Evolutionary conservation across 30 jellyfish, hydroid and myxozoan genomes (phyloP).

Genomic region (Rhopilema esculentum): DNA sequence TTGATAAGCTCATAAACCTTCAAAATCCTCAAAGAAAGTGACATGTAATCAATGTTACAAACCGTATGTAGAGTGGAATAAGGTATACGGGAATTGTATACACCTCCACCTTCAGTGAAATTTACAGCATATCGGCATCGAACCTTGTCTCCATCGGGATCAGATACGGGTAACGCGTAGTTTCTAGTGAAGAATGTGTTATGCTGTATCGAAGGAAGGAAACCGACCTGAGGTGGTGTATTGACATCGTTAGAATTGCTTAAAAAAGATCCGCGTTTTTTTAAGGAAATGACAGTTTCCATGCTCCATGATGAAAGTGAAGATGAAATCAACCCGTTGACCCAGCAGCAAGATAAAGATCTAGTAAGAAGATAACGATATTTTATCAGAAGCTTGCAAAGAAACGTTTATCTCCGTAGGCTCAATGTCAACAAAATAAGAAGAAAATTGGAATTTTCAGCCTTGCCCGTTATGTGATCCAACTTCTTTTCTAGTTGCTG

Average conservation of each 20-base stretch:
- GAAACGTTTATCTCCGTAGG: no score
- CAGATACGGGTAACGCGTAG: slow-evolving; percentile 24
- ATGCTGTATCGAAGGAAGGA: slow-evolving; percentile 26
- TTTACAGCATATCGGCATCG: slow-evolving; percentile 55
- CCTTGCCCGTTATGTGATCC: no score
- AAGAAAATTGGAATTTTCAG: background rate
- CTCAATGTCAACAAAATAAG: background rate
- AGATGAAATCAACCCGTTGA: slow-evolving; percentile 2
- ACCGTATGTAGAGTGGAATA: background rate
- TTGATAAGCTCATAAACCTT: no score
- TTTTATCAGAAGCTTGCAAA: no score
- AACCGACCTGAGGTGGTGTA: slow-evolving; percentile 57
- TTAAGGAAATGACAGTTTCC: slow-evolving; percentile 21
- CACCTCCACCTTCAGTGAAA: slow-evolving; percentile 66
- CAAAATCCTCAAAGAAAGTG: no score
- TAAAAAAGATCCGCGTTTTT: background rate
- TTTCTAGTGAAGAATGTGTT: no score
- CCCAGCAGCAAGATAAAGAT: slow-evolving; percentile 60
- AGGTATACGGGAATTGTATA: slow-evolving; percentile 17
- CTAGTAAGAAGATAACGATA: no score
- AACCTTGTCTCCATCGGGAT: slow-evolving; percentile 37
- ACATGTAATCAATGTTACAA: no score
- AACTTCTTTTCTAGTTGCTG: no score
- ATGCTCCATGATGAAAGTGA: slow-evolving; percentile 56
- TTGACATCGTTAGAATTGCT: background rate